These are phyloP conservation scores for Trichomalopsis sarcophagae DNA, from an alignment of 1,140 invertebrate species.

Conservation along the genomic window DNA sequence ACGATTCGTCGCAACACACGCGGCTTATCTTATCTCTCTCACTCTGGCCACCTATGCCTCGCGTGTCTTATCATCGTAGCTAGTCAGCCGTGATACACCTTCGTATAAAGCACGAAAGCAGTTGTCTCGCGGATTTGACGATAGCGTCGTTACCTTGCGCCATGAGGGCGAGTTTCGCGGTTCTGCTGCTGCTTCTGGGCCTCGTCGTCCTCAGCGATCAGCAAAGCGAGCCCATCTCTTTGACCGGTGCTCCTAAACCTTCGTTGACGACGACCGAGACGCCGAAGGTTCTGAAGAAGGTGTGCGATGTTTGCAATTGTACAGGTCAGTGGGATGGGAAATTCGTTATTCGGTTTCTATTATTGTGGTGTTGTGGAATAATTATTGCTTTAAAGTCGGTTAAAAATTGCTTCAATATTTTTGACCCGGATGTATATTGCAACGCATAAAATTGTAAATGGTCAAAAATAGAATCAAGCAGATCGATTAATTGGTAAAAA, in stretches of 20 bases:
- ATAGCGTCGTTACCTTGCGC: not conserved
- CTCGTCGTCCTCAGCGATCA: not conserved
- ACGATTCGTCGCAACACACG: not conserved
- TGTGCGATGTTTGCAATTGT: conserved; percentile 57
- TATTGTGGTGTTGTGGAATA: too few relatives aligned
- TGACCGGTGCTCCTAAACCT: too few relatives aligned
- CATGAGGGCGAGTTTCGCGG: not conserved
- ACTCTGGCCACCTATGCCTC: not conserved
- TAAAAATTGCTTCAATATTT: too few relatives aligned
- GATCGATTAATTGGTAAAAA: too few relatives aligned
- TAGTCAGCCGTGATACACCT: not conserved
- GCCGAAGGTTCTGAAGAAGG: conserved; percentile 25
- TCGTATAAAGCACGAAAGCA: not conserved
- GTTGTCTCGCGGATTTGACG: conserved; percentile 8
- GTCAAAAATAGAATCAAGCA: too few relatives aligned
- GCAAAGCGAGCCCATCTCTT: not conserved
- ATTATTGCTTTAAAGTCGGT: too few relatives aligned
- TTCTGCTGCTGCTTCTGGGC: not conserved
- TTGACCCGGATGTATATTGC: too few relatives aligned
- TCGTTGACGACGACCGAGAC: not conserved
- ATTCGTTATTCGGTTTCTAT: too few relatives aligned
- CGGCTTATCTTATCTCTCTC: conserved; percentile 1
- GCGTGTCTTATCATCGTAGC: not conserved
- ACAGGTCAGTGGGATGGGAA: conserved; percentile 46
- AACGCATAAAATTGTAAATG: too few relatives aligned